Evolutionary conservation across 1,140 invertebrate genomes (phyloP), one percentile per base, ranked within the genome.

Genomic region (Hylaeus volcanicus): DNA sequence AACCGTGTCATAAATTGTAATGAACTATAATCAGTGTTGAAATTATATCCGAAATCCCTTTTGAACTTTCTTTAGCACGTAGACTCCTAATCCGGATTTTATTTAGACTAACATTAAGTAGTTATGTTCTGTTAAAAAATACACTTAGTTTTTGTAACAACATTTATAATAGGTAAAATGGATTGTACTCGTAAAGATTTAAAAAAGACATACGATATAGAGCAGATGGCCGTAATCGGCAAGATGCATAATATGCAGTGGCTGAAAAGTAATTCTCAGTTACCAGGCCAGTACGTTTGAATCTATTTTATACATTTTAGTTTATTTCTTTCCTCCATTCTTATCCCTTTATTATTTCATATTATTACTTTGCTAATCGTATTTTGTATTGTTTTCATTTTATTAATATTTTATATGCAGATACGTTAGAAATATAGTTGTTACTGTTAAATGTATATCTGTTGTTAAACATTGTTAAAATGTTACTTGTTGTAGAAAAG

Each of bases 241-340:
- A 88, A 85, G 68, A 68, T 89, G 39, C 81, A 83, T 66, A 83
- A 75, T 53, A 87, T 89, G 89, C 74, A 87, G 61, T 89, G 89
- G 89, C 80, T 89, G 66, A 89, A 88, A 83, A 79, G 43, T 71
- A 83, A 61, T 77, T 68, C 82, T 79, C 41, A 64, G 43, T 63
- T 82, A 39, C 26, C 83, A 81, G 75, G 73, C 69, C 69, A 73
- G 81, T 88, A 88, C 66, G 80, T 84, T 83, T 80, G n/a, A 68
- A 43, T 74, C 61, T 75, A 56, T 70, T 75, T 81, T 56, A 71
- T 66, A 51, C 58, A 55, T 72, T 69, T 73, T 72, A 5, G 53
- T 78, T 74, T 60, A 58, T 72, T 80, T 66, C 56, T 14, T 53
- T 70, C 53, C n/a, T 72, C 8, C 26, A 26, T 26, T 26, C 26